A percentile compares a stretch with the other conserved stretches of the same genome.
Conservation (phyloP, 35 echinoderm and acorn worm genomes). For the Lytechinus pictus region DNA sequence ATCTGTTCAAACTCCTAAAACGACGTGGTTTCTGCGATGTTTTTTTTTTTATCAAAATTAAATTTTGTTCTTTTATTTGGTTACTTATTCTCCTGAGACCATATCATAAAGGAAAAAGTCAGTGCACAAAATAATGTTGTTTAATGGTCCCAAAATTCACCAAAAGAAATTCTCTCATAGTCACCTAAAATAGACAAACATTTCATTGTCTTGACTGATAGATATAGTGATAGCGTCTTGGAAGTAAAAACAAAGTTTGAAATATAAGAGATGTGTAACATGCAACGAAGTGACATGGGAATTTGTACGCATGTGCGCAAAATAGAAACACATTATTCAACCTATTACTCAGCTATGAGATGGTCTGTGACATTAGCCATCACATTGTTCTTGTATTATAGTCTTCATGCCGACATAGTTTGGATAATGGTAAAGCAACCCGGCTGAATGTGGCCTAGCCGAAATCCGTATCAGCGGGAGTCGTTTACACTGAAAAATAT, state of each 20-base stretch:
- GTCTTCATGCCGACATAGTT: background rate
- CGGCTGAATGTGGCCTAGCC: background rate
- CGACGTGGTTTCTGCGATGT: too few relatives aligned
- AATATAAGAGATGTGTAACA: background rate
- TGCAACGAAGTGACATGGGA: constrained; percentile 15
- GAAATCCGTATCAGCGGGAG: background rate
- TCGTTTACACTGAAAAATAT: background rate
- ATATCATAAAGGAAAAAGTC: too few relatives aligned
- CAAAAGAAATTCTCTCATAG: background rate
- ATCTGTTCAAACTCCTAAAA: too few relatives aligned
- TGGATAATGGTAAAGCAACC: background rate
- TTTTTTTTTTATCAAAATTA: too few relatives aligned
- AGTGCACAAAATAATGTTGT: too few relatives aligned
- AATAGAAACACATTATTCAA: constrained; percentile 34
- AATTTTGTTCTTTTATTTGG: too few relatives aligned
- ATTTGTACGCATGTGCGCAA: constrained; percentile 39
- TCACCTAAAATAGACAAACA: background rate
- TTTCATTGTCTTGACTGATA: background rate
- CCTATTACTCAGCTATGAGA: background rate
- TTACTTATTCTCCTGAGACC: too few relatives aligned
- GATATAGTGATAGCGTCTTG: background rate
- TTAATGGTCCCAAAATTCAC: too few relatives aligned
- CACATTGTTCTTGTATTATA: background rate
- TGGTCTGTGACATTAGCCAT: background rate
- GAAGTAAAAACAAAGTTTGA: background rate